phyloP scores from a whole-genome alignment of 2,888 invertebrate species.

The Peribatodes rhomboidaria region DNA sequence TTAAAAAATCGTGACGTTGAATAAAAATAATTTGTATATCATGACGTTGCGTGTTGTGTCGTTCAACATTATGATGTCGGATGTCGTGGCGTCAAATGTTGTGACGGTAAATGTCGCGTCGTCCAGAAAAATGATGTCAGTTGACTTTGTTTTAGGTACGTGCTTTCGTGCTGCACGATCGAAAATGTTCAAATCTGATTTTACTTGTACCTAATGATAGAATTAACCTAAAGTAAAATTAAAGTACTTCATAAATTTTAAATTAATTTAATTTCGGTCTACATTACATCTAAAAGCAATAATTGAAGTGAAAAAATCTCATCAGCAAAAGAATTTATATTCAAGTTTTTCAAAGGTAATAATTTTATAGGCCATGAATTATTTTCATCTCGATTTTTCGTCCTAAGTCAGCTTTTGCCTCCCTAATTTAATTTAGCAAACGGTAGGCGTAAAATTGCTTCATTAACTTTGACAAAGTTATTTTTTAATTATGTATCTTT shows the following conservation, averaged over 20 bases:
- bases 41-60: not conserved
- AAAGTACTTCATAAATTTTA: not conserved
- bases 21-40: too few species aligned
- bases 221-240: slow-evolving; percentile 1
- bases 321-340: not conserved
- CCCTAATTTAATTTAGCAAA: slow-evolving; percentile 22
- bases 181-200: not conserved
- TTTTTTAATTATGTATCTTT: slow-evolving; percentile 24
- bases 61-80: not conserved
- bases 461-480: slow-evolving; percentile 26
- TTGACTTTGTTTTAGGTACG: too few species aligned
- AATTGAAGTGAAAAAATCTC: not conserved
- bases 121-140: not conserved
- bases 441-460: slow-evolving; percentile 21
- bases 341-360: slow-evolving; percentile 5
- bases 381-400: slow-evolving; percentile 15
- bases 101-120: not conserved
- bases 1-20: too few species aligned
- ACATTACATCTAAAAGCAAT: slow-evolving; percentile 1
- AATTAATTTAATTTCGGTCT: not conserved
- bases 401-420: slow-evolving; percentile 13
- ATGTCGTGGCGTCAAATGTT: not conserved
- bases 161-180: not conserved
- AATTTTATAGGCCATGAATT: not conserved
- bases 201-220: too few species aligned